A percentile compares a stretch with the other conserved stretches of the same genome.
These are phyloP conservation scores for Danionella dracula DNA, from an alignment of 2,797 vertebrate genomes.

Conservation along the genomic window DNA sequence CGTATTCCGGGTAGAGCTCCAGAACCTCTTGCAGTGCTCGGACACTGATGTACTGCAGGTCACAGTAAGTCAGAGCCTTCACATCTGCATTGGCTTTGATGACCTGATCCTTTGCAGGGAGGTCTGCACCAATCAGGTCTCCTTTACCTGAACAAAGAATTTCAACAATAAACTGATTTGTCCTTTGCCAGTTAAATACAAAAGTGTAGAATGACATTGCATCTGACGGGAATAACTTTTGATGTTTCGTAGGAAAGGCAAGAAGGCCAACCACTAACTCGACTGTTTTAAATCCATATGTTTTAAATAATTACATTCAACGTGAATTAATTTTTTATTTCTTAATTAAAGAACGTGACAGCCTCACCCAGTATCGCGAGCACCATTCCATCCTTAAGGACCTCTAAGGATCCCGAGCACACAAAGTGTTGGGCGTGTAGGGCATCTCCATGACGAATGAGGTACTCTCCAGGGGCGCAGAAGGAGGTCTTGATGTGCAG, in stretches of 20 bases:
- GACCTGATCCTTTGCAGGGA: slow-evolving; percentile 77
- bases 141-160: slow-evolving; percentile 78
- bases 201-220: too few species aligned
- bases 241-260: too few species aligned
- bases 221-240: too few species aligned
- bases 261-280: too few species aligned
- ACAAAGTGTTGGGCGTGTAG: slow-evolving; percentile 91
- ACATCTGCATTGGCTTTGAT: slow-evolving; percentile 92
- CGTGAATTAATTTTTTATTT: too few species aligned
- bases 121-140: slow-evolving; percentile 89
- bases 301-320: too few species aligned
- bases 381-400: slow-evolving; percentile 86
- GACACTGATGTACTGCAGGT: slow-evolving; percentile 87
- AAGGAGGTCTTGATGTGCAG: slow-evolving; percentile 94
- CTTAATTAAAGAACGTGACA: too few species aligned
- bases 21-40: slow-evolving; percentile 84
- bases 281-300: too few species aligned
- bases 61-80: slow-evolving; percentile 93
- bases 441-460: slow-evolving; percentile 87
- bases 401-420: slow-evolving; percentile 92
- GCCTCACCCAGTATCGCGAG: slow-evolving; percentile 85
- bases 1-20: slow-evolving; percentile 87
- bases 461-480: slow-evolving; percentile 91
- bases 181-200: too few species aligned
- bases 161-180: too few species aligned